These are phyloP conservation scores for Alcedo quadribrachys DNA, from an alignment of 2,797 vertebrate species.

Conservation along the genomic window DNA sequence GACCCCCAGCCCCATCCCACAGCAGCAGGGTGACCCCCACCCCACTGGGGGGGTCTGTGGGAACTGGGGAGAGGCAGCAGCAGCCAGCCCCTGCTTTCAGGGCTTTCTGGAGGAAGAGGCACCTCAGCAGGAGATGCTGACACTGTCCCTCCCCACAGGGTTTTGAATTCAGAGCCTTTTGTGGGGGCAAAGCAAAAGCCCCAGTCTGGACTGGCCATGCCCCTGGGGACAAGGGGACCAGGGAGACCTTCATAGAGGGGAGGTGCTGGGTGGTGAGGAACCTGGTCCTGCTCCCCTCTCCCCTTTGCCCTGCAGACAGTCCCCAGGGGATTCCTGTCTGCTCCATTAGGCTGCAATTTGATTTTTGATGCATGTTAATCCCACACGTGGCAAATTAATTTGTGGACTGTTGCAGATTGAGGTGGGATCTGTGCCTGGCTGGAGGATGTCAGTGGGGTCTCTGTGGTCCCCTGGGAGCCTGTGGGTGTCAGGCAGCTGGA, in stretches of 20 bases:
- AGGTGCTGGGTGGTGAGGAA: accelerated
- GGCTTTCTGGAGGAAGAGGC: background rate
- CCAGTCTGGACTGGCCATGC: accelerated
- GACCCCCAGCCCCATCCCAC: accelerated
- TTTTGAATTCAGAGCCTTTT: background rate
- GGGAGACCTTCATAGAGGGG: background rate
- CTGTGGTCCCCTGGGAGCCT: accelerated
- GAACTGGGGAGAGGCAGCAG: background rate
- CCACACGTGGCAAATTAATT: background rate
- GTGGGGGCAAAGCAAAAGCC: background rate
- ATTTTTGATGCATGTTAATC: background rate
- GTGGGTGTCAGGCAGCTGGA: accelerated
- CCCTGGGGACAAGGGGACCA: background rate
- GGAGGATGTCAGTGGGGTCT: accelerated
- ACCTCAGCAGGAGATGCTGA: background rate
- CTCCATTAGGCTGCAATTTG: background rate
- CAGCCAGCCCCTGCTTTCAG: background rate
- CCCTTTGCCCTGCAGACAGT: accelerated
- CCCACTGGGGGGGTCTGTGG: accelerated
- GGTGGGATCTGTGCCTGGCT: background rate
- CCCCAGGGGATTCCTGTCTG: background rate
- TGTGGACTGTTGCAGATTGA: background rate
- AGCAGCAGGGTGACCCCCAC: background rate
- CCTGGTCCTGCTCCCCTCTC: accelerated
- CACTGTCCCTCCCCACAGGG: accelerated